These are phyloP conservation scores for Sarotherodon lohbergeri DNA, from an alignment of 2,113 vertebrate genomes.

Conservation along the genomic window DNA sequence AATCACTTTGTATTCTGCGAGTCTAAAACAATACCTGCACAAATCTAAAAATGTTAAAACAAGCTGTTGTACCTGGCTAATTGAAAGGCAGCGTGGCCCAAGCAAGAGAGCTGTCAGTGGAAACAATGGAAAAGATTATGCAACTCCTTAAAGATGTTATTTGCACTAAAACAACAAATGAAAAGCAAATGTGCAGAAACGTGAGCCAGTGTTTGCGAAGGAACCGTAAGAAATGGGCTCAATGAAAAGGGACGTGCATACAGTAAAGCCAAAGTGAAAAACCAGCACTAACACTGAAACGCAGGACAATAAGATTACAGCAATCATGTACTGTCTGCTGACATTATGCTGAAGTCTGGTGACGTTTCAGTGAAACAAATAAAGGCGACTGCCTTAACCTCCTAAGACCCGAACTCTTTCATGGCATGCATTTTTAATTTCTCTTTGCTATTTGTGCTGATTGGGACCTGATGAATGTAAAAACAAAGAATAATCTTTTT, in stretches of 20 bases:
- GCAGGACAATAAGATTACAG: background rate
- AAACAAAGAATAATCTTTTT: no score
- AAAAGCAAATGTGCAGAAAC: background rate
- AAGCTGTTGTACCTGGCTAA: background rate
- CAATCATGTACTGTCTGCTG: background rate
- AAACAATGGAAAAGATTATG: background rate
- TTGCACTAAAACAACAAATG: background rate
- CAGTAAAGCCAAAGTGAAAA: background rate
- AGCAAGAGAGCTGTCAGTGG: background rate
- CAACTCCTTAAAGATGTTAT: background rate
- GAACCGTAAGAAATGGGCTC: background rate
- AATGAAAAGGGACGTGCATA: background rate
- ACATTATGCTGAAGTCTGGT: background rate
- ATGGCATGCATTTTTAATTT: background rate
- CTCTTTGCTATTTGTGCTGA: background rate
- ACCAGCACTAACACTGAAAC: background rate
- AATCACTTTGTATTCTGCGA: background rate
- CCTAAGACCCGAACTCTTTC: background rate
- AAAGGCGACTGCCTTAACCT: background rate
- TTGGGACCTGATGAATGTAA: background rate
- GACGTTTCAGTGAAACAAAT: background rate
- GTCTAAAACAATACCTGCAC: background rate
- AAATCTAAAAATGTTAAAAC: background rate
- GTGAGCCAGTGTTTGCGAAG: no score
- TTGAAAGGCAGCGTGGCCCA: background rate